Evolutionary conservation across 1,140 invertebrate genomes (phyloP).

Genomic region (Augochlora pura): DNA sequence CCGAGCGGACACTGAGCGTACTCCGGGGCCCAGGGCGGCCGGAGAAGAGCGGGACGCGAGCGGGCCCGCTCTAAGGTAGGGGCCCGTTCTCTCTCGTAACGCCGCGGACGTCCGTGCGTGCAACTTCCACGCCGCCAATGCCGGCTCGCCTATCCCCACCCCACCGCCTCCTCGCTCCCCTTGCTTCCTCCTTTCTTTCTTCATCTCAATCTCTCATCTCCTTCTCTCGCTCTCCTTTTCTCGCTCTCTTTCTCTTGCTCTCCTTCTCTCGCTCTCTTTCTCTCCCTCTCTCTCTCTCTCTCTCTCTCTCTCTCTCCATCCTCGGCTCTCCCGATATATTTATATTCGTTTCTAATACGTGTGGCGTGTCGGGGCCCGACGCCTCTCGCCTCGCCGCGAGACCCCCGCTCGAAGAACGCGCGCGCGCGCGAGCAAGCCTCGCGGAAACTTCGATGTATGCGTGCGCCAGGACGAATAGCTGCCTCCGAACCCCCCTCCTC

Average conservation of each 20-base stretch:
- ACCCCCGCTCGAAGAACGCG: conserved; percentile 37
- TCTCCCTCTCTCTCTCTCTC: no score
- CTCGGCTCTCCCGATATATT: conserved; percentile 68
- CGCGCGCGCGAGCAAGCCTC: conserved; percentile 24
- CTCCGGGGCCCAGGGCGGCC: conserved; percentile 51
- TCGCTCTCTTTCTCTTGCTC: no score
- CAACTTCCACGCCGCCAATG: conserved; percentile 61
- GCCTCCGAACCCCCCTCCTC: background rate
- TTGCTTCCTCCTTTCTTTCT: no score
- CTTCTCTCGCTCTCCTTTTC: no score
- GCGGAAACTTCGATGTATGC: conserved; percentile 10
- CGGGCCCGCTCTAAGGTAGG: conserved; percentile 13
- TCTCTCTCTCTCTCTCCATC: background rate
- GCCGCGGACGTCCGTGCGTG: conserved; percentile 51
- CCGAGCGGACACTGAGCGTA: conserved; percentile 67
- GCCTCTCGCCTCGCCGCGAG: conserved; percentile 58
- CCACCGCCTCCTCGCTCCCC: background rate
- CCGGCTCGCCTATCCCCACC: conserved; percentile 41
- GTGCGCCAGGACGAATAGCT: conserved; percentile 31
- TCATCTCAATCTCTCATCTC: no score
- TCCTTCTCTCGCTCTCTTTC: no score
- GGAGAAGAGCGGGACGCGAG: conserved; percentile 37
- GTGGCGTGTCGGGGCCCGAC: conserved; percentile 59
- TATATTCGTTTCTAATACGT: conserved; percentile 75
- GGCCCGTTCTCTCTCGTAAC: conserved; percentile 35